Evolutionary conservation across 2,113 vertebrate genomes (phyloP).

Genomic region (Pseudorectes ferrugineus): DNA sequence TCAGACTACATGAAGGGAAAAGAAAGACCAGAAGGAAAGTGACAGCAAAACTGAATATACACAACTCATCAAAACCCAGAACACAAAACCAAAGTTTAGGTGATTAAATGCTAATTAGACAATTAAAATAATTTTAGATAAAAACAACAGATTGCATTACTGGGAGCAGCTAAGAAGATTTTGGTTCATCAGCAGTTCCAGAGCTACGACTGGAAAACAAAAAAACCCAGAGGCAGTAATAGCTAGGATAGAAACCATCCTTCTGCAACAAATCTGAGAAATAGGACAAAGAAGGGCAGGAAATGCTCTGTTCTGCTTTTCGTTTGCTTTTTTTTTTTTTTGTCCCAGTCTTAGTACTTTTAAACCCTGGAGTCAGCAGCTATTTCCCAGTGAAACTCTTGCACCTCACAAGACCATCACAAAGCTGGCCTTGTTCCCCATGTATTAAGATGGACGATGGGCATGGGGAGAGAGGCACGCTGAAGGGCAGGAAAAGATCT

Average conservation of each 20-base stretch:
- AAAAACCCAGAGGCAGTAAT: neutral
- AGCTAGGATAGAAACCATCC: neutral
- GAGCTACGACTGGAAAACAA: neutral
- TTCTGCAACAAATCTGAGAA: neutral
- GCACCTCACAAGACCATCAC: neutral
- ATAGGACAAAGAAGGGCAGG: neutral
- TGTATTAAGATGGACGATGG: neutral
- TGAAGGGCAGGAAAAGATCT: neutral
- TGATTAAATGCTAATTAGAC: conserved; percentile 46
- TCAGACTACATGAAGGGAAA: neutral
- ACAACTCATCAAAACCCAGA: conserved; percentile 7
- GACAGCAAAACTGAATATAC: neutral
- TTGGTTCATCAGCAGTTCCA: conserved; percentile 16
- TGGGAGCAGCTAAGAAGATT: neutral
- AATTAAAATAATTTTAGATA: conserved; percentile 41
- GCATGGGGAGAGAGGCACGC: accelerated
- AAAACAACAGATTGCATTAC: conserved; percentile 39
- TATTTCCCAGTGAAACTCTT: neutral
- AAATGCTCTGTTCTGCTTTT: neutral
- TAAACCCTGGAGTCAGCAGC: neutral
- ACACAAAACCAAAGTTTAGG: neutral
- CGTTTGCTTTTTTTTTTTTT: neutral
- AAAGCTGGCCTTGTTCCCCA: neutral
- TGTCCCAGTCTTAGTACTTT: neutral
- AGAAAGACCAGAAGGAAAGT: neutral